Percentiles rank a stretch among this genome's conserved stretches.
Evolutionary conservation across 2,797 vertebrate species (phyloP).

Genomic region (Ara ararauna): DNA sequence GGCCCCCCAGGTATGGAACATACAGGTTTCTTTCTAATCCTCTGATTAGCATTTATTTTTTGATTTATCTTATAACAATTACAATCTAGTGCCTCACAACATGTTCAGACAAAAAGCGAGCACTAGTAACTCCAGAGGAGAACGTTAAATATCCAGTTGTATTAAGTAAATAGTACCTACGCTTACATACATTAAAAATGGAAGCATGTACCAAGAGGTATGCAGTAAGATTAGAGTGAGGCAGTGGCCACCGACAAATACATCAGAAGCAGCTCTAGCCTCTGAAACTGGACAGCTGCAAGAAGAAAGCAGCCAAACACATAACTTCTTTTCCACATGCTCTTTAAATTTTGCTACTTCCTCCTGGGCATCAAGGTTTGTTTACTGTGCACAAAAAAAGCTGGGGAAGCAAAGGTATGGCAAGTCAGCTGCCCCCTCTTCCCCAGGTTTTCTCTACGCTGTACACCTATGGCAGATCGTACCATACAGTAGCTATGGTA

Average conservation of each 20-base stretch:
- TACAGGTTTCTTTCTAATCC: background rate
- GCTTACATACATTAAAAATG: background rate
- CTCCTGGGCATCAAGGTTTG: background rate
- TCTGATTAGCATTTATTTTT: background rate
- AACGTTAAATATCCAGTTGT: background rate
- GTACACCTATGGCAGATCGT: background rate
- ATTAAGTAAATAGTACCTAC: background rate
- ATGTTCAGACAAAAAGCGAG: background rate
- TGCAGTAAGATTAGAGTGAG: background rate
- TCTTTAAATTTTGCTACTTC: background rate
- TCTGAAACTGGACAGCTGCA: background rate
- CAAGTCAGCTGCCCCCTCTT: background rate
- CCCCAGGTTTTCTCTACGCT: background rate
- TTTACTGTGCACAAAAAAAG: background rate
- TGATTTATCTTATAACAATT: background rate
- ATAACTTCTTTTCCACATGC: background rate
- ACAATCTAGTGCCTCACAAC: background rate
- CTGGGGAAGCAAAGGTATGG: background rate
- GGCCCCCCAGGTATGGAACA: background rate
- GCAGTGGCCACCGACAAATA: background rate
- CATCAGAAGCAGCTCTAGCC: background rate
- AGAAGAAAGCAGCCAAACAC: background rate
- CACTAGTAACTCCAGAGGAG: background rate
- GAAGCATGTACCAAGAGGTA: background rate
- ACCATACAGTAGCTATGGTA: accelerated